Base-by-base conservation (phyloP, 2,797 vertebrate genomes). In the Coccyzus lansbergi region DNA sequence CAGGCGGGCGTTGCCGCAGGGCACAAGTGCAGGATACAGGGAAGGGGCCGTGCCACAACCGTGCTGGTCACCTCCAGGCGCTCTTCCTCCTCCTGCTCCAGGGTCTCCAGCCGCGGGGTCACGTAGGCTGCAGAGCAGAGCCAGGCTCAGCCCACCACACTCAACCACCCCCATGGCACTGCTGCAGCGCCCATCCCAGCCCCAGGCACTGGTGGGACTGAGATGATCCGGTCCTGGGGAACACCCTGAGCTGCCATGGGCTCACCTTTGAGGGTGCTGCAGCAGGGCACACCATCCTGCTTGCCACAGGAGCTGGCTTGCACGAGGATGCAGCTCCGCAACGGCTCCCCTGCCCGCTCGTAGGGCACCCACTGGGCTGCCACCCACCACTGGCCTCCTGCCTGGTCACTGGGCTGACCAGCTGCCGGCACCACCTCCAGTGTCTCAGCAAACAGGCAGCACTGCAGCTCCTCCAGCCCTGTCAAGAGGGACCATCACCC, bases 81-180 rank as follows among this genome's bases (percentile, higher is more conserved):
- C 92, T 99, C 99, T 16, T 98, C 97, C 89, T 98, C 97, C 25
- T 98, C 98, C 68, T 99, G 98, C 91, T 99, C 98, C 84, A 99
- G 88, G 52, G 98, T 98, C 94, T 98, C 98, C 96, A 99, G 97
- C 15, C 97, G 97, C 24, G 81, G 91, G 2, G 98, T 98, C 77
- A 99, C 48, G 15, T 98, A 99, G 70, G 98, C 99, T 99, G 65
- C 12, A 55, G 74, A 77, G 15, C 38, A 83, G 52, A 88, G 36
- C 38, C 46, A 29, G 12, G 1, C 19, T 94, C 25, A 95, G 49
- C 16, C 63, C 53, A 46, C 44, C 44, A 21, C 20, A 17, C 44
- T 46, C 20, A 46, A 21, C 44, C 44, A 31, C 38, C 19, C 31
- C 0, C 0, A 64, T 49, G 55, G 64, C 36, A 80, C 26, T 12